Base-by-base conservation (phyloP, 2,888 invertebrate genomes). In the Hybos culiciformis region DNA sequence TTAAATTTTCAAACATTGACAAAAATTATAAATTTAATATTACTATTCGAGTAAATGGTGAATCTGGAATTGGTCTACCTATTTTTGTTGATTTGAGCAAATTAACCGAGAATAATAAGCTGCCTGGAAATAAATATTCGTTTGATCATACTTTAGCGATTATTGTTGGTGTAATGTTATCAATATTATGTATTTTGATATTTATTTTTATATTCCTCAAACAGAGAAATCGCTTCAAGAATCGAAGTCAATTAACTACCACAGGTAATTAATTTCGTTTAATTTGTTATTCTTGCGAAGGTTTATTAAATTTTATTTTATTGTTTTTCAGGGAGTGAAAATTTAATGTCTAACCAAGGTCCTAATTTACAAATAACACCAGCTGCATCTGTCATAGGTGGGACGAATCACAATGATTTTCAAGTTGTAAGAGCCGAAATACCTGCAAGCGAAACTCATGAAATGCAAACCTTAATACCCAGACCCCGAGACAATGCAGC, bases 381-480 rank as follows among this genome's bases (percentile, higher is more conserved):
- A n/a, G n/a, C n/a, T n/a, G n/a, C n/a, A n/a, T n/a, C n/a, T n/a
- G n/a, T n/a, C n/a, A n/a, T n/a, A n/a, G n/a, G n/a, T n/a, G n/a
- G n/a, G n/a, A n/a, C n/a, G n/a, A n/a, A n/a, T n/a, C n/a, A n/a
- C n/a, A n/a, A n/a, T n/a, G n/a, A n/a, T n/a, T n/a, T n/a, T n/a
- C n/a, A n/a, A n/a, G n/a, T n/a, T n/a, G n/a, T n/a, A n/a, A n/a
- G n/a, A n/a, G n/a, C n/a, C n/a, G n/a, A n/a, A n/a, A n/a, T n/a
- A n/a, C n/a, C n/a, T n/a, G 12, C 29, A 29, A 29, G 12, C 56
- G 58, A 67, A 41, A 59, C 60, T 21, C 63, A 65, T 44, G 66
- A 67, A 53, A 66, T 67, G 64, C 66, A 66, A 51, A 67, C 64
- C 2, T 51, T 67, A 6, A 66, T 67, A 46, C 63, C 64, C 3